phyloP scores from a whole-genome alignment of 1,140 invertebrate species.

The Nephila pilipes region DNA sequence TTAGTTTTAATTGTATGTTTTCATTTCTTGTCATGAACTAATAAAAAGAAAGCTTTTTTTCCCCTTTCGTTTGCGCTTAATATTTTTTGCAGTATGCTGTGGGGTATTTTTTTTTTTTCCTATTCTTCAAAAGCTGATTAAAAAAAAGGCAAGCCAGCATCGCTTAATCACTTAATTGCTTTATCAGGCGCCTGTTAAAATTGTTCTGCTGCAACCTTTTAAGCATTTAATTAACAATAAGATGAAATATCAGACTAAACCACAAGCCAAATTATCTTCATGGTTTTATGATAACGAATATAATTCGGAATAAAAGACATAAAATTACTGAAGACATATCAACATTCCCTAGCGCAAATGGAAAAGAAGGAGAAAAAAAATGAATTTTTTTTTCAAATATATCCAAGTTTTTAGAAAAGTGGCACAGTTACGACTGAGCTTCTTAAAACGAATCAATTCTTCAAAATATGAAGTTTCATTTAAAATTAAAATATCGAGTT shows the following conservation, averaged over 20 bases:
- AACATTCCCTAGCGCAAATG: not conserved
- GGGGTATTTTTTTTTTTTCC: not conserved
- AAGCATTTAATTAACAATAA: slow-evolving; percentile 32
- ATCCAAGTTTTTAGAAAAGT: not conserved
- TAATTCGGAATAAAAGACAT: not conserved
- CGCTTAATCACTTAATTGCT: slow-evolving; percentile 30
- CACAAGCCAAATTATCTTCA: slow-evolving; percentile 12
- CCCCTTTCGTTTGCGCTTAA: not conserved
- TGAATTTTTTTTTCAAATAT: not conserved
- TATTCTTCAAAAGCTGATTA: not conserved
- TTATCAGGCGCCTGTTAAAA: not conserved
- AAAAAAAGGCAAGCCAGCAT: not conserved
- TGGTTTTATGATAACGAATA: not conserved
- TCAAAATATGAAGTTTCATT: slow-evolving; percentile 32
- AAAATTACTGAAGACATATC: slow-evolving; percentile 4
- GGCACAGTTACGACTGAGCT: not conserved
- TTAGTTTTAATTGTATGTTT: slow-evolving; percentile 19
- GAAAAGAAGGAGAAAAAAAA: not conserved
- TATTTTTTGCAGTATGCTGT: not conserved
- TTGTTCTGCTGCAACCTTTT: not conserved
- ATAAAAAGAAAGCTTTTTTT: not conserved
- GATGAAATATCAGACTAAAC: slow-evolving; percentile 17
- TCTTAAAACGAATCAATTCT: not conserved
- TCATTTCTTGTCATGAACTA: not conserved
- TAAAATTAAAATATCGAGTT: not conserved